Evolutionary conservation across 2,113 vertebrate species (phyloP).

Genomic region (Callorhinus ursinus): DNA sequence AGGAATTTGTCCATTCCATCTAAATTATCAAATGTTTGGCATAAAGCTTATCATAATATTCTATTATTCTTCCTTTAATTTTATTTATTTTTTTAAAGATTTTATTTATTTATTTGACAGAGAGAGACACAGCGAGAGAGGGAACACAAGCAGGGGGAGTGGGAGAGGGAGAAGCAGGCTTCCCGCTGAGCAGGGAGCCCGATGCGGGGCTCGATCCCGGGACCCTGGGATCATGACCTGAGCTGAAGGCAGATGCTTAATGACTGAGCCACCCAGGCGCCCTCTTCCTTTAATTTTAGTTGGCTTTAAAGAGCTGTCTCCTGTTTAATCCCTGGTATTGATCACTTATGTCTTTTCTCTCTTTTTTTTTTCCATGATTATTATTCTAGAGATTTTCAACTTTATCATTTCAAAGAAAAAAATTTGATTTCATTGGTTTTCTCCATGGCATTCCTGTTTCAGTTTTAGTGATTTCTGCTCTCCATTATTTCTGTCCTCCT

Average conservation of each 20-base stretch:
- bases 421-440: neutral
- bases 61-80: neutral
- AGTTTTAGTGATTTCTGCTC: neutral
- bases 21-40: constrained; percentile 3
- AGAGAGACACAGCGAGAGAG: too few relatives aligned
- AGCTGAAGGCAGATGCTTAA: too few relatives aligned
- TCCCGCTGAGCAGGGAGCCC: too few relatives aligned
- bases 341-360: neutral
- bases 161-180: too few relatives aligned
- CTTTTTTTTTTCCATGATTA: neutral
- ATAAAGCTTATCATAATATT: constrained; percentile 2
- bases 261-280: too few relatives aligned
- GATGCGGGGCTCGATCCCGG: too few relatives aligned
- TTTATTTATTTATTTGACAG: too few relatives aligned
- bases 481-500: neutral
- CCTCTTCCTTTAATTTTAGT: neutral
- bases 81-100: too few relatives aligned
- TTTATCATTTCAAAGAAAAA: constrained; percentile 14
- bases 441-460: neutral
- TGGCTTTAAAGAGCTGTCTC: neutral
- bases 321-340: neutral
- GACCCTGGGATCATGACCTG: too few relatives aligned
- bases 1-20: neutral
- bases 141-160: too few relatives aligned
- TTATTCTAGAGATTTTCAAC: neutral